Evolutionary conservation across 2,888 invertebrate species (phyloP).

Genomic region (Limnephilus marmoratus): DNA sequence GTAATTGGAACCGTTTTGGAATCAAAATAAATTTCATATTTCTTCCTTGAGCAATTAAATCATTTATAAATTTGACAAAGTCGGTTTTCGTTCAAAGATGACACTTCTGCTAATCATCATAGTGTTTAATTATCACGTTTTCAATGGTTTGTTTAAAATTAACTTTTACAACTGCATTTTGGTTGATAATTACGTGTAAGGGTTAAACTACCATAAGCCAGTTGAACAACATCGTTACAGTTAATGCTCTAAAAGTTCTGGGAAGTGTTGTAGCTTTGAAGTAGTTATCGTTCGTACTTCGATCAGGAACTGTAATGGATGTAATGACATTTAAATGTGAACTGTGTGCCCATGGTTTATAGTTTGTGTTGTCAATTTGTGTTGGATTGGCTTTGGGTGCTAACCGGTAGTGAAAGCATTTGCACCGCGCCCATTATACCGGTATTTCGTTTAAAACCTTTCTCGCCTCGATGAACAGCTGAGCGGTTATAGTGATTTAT

Average conservation of each 20-base stretch:
- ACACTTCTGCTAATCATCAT: no score
- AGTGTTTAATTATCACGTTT: no score
- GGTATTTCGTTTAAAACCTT: background rate
- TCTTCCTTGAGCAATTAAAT: no score
- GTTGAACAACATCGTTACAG: background rate
- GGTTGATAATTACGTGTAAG: background rate
- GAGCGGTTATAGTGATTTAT: background rate
- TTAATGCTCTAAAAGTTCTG: background rate
- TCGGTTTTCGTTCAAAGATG: no score
- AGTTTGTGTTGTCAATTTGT: background rate
- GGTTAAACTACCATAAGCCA: background rate
- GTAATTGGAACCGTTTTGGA: no score
- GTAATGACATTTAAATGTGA: background rate
- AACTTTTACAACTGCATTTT: background rate
- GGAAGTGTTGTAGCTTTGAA: background rate
- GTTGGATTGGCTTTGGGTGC: constrained; percentile 6
- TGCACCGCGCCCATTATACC: background rate
- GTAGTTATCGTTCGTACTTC: background rate
- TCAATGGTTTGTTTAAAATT: background rate
- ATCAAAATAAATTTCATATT: no score
- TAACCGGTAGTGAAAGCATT: constrained; percentile 14
- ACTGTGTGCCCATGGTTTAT: background rate
- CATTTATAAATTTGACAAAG: no score
- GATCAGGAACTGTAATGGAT: background rate
- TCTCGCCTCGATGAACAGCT: background rate